phyloP scores from a whole-genome alignment of 2,888 invertebrate species.

The Neuroscelio doddi region DNA sequence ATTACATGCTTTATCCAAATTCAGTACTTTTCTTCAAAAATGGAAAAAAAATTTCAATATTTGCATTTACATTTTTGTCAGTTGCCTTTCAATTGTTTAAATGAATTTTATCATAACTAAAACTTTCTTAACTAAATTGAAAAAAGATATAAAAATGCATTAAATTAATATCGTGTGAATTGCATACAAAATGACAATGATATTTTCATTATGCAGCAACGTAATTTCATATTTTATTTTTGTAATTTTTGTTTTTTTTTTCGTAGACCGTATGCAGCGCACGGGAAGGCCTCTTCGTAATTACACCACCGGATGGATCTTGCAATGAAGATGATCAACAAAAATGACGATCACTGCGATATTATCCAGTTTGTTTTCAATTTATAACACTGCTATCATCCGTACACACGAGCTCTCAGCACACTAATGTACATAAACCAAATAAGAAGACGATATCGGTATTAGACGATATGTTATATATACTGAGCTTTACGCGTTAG shows the following conservation, averaged over 20 bases:
- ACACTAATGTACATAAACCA: conserved; percentile 42
- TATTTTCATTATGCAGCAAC: not conserved
- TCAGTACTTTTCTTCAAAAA: no score
- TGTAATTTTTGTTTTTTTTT: no score
- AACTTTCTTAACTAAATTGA: no score
- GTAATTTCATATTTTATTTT: no score
- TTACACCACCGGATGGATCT: conserved; percentile 82
- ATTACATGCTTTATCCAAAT: no score
- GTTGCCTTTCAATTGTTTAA: no score
- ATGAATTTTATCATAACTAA: no score
- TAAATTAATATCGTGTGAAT: not conserved
- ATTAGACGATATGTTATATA: conserved; percentile 9
- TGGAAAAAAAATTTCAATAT: not conserved
- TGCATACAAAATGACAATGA: not conserved
- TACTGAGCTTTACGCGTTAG: conserved; percentile 33
- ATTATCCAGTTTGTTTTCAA: conserved; percentile 27
- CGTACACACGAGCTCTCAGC: conserved; percentile 32
- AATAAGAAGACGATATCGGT: conserved; percentile 16
- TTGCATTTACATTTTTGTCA: no score
- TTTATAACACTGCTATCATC: conserved; percentile 34
- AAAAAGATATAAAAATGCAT: no score
- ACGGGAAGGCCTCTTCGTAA: conserved; percentile 86
- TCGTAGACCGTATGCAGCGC: conserved; percentile 84
- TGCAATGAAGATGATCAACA: conserved; percentile 53
- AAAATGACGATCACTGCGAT: conserved; percentile 37